A percentile compares a stretch with the other conserved stretches of the same genome.
These are phyloP conservation scores for Strix occidentalis DNA, from an alignment of 2,797 vertebrate species.

Conservation along the genomic window DNA sequence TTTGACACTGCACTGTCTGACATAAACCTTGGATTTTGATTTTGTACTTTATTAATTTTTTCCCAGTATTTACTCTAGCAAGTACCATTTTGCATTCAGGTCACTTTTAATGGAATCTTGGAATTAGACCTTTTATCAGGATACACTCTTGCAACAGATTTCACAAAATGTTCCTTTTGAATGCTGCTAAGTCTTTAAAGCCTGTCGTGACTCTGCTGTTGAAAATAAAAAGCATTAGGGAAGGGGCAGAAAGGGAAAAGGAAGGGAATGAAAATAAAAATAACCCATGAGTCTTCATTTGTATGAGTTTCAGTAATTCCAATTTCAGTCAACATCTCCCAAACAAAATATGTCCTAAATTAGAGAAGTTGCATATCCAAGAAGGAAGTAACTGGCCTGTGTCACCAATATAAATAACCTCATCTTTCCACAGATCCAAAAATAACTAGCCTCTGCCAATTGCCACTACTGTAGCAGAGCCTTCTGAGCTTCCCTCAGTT, in stretches of 20 bases:
- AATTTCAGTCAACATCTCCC: neutral
- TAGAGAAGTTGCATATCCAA: neutral
- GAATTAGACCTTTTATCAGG: neutral
- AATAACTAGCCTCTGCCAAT: neutral
- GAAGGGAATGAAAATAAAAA: neutral
- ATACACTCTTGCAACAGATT: neutral
- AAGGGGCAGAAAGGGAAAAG: neutral
- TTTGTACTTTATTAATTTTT: constrained; percentile 23
- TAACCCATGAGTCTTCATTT: neutral
- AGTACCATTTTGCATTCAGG: constrained; percentile 12
- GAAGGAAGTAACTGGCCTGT: neutral
- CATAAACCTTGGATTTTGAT: constrained; percentile 23
- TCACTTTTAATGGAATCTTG: neutral
- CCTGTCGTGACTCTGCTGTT: neutral
- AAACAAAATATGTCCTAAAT: neutral
- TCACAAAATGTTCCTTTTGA: neutral
- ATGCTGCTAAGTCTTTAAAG: neutral
- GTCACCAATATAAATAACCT: neutral
- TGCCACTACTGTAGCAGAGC: neutral
- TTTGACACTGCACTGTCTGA: neutral
- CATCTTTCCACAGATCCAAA: neutral
- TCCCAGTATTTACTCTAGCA: constrained; percentile 33
- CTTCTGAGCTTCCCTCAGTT: neutral
- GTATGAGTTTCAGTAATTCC: neutral
- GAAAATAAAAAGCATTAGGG: neutral